A percentile compares a stretch with the other conserved stretches of the same genome.
phyloP scores from a whole-genome alignment of 2,888 invertebrate species.

The Acanthosepion esculentum region DNA sequence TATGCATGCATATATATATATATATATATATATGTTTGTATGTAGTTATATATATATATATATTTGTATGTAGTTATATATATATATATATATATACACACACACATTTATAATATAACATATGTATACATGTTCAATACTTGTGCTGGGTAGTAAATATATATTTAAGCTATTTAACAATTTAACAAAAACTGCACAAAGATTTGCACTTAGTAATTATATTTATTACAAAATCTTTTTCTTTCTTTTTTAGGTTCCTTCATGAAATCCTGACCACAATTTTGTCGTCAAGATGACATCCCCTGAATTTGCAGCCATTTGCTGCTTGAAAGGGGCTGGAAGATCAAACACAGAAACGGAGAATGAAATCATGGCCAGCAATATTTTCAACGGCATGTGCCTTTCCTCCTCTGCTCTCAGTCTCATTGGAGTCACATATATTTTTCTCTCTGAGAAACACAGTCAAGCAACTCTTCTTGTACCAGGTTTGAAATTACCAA shows the following conservation, averaged over 20 bases:
- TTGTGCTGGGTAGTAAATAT: too few relatives aligned
- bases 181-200: too few relatives aligned
- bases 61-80: too few relatives aligned
- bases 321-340: slow-evolving; percentile 43
- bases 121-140: too few relatives aligned
- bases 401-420: slow-evolving; percentile 37
- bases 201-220: too few relatives aligned
- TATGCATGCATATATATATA: too few relatives aligned
- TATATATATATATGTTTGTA: too few relatives aligned
- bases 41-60: too few relatives aligned
- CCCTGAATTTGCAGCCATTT: slow-evolving; percentile 44
- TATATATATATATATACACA: too few relatives aligned
- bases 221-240: background rate
- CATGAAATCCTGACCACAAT: background rate
- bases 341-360: background rate
- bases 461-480: background rate
- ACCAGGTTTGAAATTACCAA: background rate
- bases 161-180: too few relatives aligned
- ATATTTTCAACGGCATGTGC: slow-evolving; percentile 42
- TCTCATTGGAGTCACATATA: background rate
- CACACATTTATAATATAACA: too few relatives aligned
- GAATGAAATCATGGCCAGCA: background rate
- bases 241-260: background rate
- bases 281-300: background rate
- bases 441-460: background rate